Percentiles rank a stretch among this genome's conserved stretches.
phyloP scores from a whole-genome alignment of 2,113 vertebrate species.

The Solea senegalensis region DNA sequence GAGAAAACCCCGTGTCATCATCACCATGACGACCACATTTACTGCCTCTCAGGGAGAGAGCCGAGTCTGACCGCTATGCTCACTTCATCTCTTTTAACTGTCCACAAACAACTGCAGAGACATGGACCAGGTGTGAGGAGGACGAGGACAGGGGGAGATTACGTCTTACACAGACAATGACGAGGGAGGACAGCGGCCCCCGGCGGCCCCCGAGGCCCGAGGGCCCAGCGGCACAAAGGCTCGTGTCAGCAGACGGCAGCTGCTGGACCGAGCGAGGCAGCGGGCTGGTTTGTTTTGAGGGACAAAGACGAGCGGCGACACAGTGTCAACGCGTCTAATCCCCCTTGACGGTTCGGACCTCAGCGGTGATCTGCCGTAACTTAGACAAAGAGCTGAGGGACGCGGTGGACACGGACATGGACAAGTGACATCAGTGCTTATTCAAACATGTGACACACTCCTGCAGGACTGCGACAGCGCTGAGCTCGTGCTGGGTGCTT shows the following conservation, averaged over 20 bases:
- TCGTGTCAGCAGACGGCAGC: conserved; percentile 74
- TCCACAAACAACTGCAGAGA: conserved; percentile 2
- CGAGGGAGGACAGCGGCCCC: conserved; percentile 18
- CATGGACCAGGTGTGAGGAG: conserved; percentile 24
- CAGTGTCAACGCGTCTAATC: conserved; percentile 74
- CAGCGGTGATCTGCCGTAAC: conserved; percentile 37
- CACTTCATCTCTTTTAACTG: neutral
- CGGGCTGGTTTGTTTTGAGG: conserved; percentile 67
- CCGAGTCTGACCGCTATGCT: neutral
- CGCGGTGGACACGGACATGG: neutral
- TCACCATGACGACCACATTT: conserved; percentile 45
- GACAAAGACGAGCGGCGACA: conserved; percentile 70
- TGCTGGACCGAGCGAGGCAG: conserved; percentile 58
- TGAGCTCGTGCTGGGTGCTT: no score
- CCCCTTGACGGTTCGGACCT: conserved; percentile 33
- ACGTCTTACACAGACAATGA: conserved; percentile 54
- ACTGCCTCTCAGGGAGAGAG: neutral
- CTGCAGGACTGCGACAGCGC: conserved; percentile 1
- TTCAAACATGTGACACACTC: conserved; percentile 47
- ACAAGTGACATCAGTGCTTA: conserved; percentile 4
- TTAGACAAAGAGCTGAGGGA: conserved; percentile 48
- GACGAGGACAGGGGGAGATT: neutral
- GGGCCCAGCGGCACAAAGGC: conserved; percentile 55
- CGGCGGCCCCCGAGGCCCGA: conserved; percentile 6
- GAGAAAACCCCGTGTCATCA: neutral